These are phyloP conservation scores for Zapornia atra DNA, from an alignment of 2,113 vertebrate genomes.

Conservation along the genomic window DNA sequence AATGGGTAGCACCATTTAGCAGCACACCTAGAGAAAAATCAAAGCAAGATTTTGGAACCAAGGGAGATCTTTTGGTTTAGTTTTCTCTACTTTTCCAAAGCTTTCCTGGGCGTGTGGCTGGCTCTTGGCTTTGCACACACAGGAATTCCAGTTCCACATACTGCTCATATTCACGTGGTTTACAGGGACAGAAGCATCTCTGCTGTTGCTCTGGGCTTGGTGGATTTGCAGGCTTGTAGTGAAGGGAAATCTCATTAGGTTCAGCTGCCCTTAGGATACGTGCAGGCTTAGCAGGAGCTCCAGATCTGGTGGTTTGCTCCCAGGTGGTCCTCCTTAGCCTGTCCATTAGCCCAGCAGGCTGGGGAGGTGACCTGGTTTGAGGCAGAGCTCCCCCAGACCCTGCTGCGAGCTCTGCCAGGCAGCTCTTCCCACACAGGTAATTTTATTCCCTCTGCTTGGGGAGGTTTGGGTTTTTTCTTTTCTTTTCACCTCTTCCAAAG, in stretches of 20 bases:
- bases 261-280: not conserved
- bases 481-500: not conserved
- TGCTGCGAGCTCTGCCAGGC: not conserved
- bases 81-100: not conserved
- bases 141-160: fast-evolving
- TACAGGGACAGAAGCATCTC: not conserved
- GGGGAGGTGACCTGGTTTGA: not conserved
- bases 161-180: fast-evolving
- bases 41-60: not conserved
- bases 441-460: not conserved
- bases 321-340: not conserved
- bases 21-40: not conserved
- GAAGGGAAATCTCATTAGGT: not conserved
- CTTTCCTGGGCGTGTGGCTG: fast-evolving
- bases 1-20: not conserved
- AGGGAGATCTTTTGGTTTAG: not conserved
- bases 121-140: not conserved
- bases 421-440: fast-evolving
- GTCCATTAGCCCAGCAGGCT: not conserved
- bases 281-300: not conserved
- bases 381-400: too few species aligned
- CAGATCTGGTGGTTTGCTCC: not conserved
- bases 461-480: too few species aligned
- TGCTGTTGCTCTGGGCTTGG: not conserved
- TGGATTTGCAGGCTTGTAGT: not conserved